Conservation (phyloP, 2,113 vertebrate genomes). For the Anser brachyrhynchus region DNA sequence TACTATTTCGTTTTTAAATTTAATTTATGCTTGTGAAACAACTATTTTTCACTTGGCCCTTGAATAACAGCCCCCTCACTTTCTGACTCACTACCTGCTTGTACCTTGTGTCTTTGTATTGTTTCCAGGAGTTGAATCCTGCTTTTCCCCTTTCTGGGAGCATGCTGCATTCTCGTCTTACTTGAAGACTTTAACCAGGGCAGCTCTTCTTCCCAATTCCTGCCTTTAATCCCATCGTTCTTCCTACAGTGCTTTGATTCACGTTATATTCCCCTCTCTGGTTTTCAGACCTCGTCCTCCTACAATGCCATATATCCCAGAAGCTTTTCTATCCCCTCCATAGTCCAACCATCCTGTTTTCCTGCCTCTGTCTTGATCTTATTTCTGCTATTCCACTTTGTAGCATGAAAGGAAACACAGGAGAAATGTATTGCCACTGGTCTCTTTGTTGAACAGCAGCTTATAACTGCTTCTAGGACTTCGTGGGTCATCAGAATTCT, state of each 20-base stretch:
- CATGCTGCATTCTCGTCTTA: not conserved
- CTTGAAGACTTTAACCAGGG: not conserved
- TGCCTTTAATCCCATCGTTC: not conserved
- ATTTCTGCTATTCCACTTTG: not conserved
- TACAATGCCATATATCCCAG: not conserved
- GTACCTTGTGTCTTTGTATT: not conserved
- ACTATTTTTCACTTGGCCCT: not conserved
- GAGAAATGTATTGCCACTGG: not conserved
- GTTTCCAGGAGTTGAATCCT: fast-evolving
- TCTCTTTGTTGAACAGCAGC: not conserved
- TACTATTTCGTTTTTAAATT: fast-evolving
- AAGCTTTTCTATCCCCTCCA: not conserved
- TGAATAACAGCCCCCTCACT: not conserved
- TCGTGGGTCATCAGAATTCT: not conserved
- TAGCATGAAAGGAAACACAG: not conserved
- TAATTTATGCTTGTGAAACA: not conserved
- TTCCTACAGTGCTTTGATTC: not conserved
- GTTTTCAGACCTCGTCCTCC: not conserved
- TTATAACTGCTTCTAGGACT: not conserved
- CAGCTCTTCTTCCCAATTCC: not conserved
- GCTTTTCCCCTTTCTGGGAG: not conserved
- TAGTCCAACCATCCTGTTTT: not conserved
- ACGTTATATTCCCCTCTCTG: not conserved
- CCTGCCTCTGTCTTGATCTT: not conserved
- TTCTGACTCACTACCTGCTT: not conserved